phyloP scores from a whole-genome alignment of 1,140 invertebrate species.

The Ganaspis sp. region DNA sequence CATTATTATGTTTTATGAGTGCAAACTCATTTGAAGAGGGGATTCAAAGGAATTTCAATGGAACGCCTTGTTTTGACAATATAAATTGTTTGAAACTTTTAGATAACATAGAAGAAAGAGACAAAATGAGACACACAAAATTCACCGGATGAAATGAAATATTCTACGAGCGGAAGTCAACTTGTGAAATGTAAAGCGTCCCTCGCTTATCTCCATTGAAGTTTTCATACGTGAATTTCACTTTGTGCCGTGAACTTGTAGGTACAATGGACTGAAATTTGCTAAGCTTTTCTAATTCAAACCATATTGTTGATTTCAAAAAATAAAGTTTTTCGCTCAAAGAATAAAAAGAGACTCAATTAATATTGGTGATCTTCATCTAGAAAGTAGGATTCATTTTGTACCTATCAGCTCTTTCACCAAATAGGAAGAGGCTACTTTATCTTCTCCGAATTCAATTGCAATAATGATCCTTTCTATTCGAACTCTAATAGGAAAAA shows the following conservation, averaged over 20 bases:
- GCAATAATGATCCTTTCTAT: constrained; percentile 4
- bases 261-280: background rate
- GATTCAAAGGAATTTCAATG: background rate
- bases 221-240: constrained; percentile 13
- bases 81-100: constrained; percentile 16
- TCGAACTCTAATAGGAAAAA: background rate
- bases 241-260: background rate
- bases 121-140: constrained; percentile 1
- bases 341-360: background rate
- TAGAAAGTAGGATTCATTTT: background rate
- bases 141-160: constrained; percentile 20
- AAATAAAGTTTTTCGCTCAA: no score
- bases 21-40: background rate
- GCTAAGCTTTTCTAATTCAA: background rate
- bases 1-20: background rate
- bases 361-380: background rate
- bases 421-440: background rate
- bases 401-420: background rate
- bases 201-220: constrained; percentile 23
- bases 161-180: background rate
- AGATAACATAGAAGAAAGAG: constrained; percentile 3
- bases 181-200: constrained; percentile 17
- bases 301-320: no score
- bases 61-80: constrained; percentile 2
- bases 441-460: background rate